Evolutionary conservation across 2,797 vertebrate species (phyloP), one percentile per base, ranked within the genome.

Genomic region (Otolemur crassicaudatus): DNA sequence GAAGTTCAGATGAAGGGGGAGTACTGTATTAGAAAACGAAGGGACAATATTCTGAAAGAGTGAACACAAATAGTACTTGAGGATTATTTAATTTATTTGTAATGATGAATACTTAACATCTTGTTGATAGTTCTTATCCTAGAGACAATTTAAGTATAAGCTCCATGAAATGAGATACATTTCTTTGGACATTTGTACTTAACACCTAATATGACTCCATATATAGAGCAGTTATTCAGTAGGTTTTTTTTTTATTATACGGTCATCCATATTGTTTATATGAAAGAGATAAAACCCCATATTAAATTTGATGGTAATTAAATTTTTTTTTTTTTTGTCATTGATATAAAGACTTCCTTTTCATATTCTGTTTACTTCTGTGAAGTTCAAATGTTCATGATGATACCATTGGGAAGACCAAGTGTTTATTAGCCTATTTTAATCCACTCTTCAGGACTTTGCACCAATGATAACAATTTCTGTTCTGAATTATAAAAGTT

Each of bases 91-190:
- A 67, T 67, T 67, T 67, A 67, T 69, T 75, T 88, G 29, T 60
- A 95, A 23, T 72, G 34, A 27, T 67, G 53, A 76, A 22, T 63
- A 79, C 17, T 81, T 88, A 83, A 34, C 34, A 43, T 65, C 37
- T 75, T 37, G 17, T 34, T 75, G 75, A 49, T 86, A 89, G 83
- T 70, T 89, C 31, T 31, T 83, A 11, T 46, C 14, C 7, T 76
- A 9, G 27, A 70, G 53, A 86, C 93, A 63, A 61, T 94, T 53
- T 80, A 86, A 88, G 76, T 43, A 67, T 23, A 90, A 91, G 58
- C 16, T 27, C 34, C 65, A 19, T 77, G 79, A 94, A 25, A 73
- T 73, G 27, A 70, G 46, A 65, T 61, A n/a, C 4, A 31, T 80
- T 77, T 77, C 70, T 93, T 43, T 46, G 10, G 79, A 63, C 23